phyloP scores from a whole-genome alignment of 1,140 invertebrate species.

The Drosophila kurseongensis region DNA sequence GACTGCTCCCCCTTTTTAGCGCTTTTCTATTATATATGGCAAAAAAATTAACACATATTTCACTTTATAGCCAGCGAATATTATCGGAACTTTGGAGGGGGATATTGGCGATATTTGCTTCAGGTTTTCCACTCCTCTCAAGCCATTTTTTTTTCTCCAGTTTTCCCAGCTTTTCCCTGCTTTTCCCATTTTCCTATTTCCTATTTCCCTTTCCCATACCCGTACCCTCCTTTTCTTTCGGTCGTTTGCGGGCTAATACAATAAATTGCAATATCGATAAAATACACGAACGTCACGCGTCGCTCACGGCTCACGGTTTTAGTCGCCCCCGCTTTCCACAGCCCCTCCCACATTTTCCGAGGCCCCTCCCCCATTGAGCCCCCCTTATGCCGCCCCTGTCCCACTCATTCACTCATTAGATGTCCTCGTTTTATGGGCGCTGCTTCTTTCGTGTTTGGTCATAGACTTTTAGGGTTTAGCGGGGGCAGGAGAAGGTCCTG shows the following conservation, averaged over 20 bases:
- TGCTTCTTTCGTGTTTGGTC: conserved; percentile 34
- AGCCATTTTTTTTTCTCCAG: neutral
- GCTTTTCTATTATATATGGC: conserved; percentile 20
- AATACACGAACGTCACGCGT: conserved; percentile 78
- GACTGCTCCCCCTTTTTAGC: conserved; percentile 15
- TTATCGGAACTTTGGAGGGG: conserved; percentile 40
- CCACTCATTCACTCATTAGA: conserved; percentile 53
- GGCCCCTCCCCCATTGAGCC: no score
- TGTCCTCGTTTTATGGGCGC: conserved; percentile 57
- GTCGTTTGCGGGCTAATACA: conserved; percentile 60
- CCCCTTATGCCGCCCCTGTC: neutral
- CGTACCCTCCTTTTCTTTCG: neutral
- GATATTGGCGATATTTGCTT: conserved; percentile 1
- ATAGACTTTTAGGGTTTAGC: conserved; percentile 1
- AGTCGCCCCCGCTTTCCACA: neutral
- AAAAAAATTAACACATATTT: conserved; percentile 80
- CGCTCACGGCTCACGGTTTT: conserved; percentile 57
- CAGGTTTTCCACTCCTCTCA: neutral
- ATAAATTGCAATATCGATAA: conserved; percentile 84
- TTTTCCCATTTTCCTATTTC: neutral
- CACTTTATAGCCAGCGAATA: conserved; percentile 76
- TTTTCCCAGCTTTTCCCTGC: neutral
- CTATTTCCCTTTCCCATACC: neutral
- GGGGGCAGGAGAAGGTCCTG: neutral
- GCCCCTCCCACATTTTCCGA: neutral